Evolutionary conservation across 2,797 vertebrate genomes (phyloP), one percentile per base, ranked within the genome.

Genomic region (Sebastes oblongus): DNA sequence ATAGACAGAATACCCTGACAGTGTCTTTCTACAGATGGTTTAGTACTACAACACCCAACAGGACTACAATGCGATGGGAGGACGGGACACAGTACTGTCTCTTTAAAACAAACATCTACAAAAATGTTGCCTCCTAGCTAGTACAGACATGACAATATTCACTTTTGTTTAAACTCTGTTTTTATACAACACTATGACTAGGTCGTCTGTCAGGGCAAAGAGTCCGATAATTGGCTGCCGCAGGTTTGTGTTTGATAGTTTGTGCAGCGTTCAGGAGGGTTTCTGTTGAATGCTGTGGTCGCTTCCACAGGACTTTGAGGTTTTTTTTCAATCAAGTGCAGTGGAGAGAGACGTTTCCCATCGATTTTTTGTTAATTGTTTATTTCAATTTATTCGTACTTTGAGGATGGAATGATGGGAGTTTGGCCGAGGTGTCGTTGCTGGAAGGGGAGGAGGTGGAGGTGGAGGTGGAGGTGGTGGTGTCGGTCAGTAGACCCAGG

Each of bases 131-230:
- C 96, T 98, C 94, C 96, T 97, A 98, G 96, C 96, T 98, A 97
- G 78, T 96, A 97, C 86, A 94, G 97, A 99, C 97, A 97, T 96
- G 95, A 98, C 97, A 96, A 98, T 97, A 98, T 96, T 98, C 89
- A 94, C 86, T 96, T 93, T 91, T 70, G 65, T 92, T 92, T 79
- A 70, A 70, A 86, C 78, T 85, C 75, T 83, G 75, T 94, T 96
- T 84, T 96, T 96, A 95, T 96, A 97, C 96, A 97, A 97, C 96
- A 97, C 96, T 96, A 97, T 95, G 96, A 96, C 96, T 93, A 97
- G 92, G 96, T 97, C 96, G 96, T 97, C 96, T 97, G 96, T 96
- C 91, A 92, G 85, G 96, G 96, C 95, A 93, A 29, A 32, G 94
- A 88, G 96, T 96, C 94, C 94, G 93, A 96, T 6, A 11, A 27